phyloP scores from a whole-genome alignment of 2,888 invertebrate genomes.

The Diploptera punctata region DNA sequence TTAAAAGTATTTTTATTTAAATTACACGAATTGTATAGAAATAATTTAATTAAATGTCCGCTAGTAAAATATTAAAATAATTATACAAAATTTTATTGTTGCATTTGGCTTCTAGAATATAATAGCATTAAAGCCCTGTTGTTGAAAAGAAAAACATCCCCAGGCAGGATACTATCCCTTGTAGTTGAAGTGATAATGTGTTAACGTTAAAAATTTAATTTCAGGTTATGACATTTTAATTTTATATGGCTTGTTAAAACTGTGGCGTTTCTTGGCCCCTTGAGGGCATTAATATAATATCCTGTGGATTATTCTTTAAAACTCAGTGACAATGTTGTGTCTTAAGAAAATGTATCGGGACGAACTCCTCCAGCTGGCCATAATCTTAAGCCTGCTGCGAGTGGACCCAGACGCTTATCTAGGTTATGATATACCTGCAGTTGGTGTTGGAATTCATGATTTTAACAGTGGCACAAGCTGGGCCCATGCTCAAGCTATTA shows the following conservation, averaged over 20 bases:
- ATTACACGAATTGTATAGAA: too few species aligned
- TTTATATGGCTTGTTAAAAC: not conserved
- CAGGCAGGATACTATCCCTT: too few species aligned
- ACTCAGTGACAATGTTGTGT: constrained; percentile 69
- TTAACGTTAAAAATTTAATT: not conserved
- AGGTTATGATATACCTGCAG: constrained; percentile 63
- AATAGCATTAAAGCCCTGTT: too few species aligned
- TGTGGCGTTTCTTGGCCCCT: constrained; percentile 13
- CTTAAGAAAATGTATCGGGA: constrained; percentile 83
- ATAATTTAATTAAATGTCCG: too few species aligned
- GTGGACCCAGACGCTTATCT: constrained; percentile 76
- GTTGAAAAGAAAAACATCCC: too few species aligned
- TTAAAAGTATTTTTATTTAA: too few species aligned
- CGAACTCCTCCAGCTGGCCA: constrained; percentile 80
- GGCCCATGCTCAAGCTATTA: constrained; percentile 47
- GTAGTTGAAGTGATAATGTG: not conserved
- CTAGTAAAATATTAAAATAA: too few species aligned
- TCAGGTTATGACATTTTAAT: not conserved
- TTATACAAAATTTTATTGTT: too few species aligned
- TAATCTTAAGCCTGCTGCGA: constrained; percentile 80
- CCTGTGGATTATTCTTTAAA: not conserved
- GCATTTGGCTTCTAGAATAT: too few species aligned
- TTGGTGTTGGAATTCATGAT: constrained; percentile 50
- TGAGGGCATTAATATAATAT: constrained; percentile 8
- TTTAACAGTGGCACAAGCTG: constrained; percentile 71